Base-by-base conservation (phyloP, 2,888 invertebrate species). In the Ptychoptera contaminata region DNA sequence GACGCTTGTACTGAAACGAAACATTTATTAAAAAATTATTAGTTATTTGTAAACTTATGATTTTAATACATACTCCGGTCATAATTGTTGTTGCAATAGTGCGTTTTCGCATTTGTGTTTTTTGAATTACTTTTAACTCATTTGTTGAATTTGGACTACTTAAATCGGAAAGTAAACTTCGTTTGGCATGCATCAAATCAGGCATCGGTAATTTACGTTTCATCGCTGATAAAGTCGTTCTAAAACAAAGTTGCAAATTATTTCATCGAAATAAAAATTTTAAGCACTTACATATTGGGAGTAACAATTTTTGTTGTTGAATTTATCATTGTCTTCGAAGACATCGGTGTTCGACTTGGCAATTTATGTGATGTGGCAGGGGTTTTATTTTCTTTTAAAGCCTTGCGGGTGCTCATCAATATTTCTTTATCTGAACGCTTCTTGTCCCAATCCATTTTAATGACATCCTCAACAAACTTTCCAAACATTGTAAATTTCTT, bases 401-500 rank as follows among this genome's bases (percentile, higher is more conserved):
- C 23, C 14, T 63, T 64, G 3, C 64, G 57, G 4, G 72, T 69
- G 55, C 77, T 75, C 49, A 55, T 59, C 2, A 56, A 38, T 16
- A 56, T 52, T 43, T 61, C 63, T 32, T 62, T 61, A 40, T 57
- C 54, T 30, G 51, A 52, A 1, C 55, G 55, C 16, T 75, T 72
- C 1, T 69, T 65, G 45, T 74, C 71, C 73, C 78, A 76, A 10
- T 77, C 72, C 2, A 71, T 68, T 14, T 69, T 63, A 53, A 85
- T 76, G 9, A 73, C 62, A 39, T 77, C 73, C 3, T 73, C 57
- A 2, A 83, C 65, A 8, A 77, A 70, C 46, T 72, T 67, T 0
- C 83, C 85, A 49, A 76, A 69, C 1, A 79, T 69, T 1, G 71
- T 67, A 54, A 85, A 84, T 0, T 64, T 60, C 10, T 58, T 63